These are phyloP conservation scores for Clepsis dumicolana DNA, from an alignment of 2,888 invertebrate genomes.

Conservation along the genomic window DNA sequence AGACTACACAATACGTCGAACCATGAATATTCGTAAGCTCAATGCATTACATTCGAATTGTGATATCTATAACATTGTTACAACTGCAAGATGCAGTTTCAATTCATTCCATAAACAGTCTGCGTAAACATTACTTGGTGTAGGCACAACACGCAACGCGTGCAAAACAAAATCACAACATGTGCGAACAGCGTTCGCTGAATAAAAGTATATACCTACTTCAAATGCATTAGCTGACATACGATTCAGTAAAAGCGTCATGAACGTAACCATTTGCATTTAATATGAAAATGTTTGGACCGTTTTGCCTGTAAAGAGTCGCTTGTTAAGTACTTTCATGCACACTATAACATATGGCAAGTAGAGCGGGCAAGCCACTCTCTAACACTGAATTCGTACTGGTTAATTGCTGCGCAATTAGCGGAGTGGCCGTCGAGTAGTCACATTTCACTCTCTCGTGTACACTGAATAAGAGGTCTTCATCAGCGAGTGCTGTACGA, in stretches of 20 bases:
- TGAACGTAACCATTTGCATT: constrained; percentile 50
- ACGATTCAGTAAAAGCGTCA: constrained; percentile 43
- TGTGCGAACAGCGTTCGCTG: neutral
- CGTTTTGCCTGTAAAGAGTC: constrained; percentile 67
- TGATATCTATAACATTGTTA: constrained; percentile 29
- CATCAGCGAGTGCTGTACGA: constrained; percentile 36
- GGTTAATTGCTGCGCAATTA: constrained; percentile 80
- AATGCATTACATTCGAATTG: constrained; percentile 34
- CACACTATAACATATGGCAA: constrained; percentile 81
- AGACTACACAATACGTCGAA: constrained; percentile 14
- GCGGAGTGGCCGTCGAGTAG: constrained; percentile 61
- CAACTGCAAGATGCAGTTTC: neutral
- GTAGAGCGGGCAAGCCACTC: constrained; percentile 83
- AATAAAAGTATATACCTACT: neutral
- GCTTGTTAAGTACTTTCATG: constrained; percentile 77
- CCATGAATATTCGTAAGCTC: constrained; percentile 35
- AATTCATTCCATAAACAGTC: constrained; percentile 20
- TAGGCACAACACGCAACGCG: constrained; percentile 2
- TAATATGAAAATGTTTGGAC: constrained; percentile 50
- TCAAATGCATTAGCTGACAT: constrained; percentile 14
- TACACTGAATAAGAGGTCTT: constrained; percentile 49
- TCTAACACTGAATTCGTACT: constrained; percentile 79
- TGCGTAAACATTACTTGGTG: constrained; percentile 20
- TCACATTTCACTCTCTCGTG: constrained; percentile 75
- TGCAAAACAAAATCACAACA: constrained; percentile 4